Evolutionary conservation across 2,888 invertebrate species (phyloP).

Genomic region (Mythimna albipuncta): DNA sequence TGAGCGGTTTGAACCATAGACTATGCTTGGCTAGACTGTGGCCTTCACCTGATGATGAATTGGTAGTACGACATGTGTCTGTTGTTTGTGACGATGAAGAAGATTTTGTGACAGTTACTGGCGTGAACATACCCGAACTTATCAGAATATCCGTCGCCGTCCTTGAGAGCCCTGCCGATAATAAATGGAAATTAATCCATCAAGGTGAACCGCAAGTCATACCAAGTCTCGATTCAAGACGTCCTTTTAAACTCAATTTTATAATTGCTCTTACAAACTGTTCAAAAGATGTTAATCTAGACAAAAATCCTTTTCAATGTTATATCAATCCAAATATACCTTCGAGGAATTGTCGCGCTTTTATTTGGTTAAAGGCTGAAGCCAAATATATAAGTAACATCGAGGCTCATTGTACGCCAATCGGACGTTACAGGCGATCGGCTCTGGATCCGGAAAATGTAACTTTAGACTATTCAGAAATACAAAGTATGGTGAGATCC

Average conservation of each 20-base stretch:
- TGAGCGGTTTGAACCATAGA: constrained; percentile 76
- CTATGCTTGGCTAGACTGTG: constrained; percentile 79
- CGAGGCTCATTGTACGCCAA: constrained; percentile 65
- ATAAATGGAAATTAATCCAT: constrained; percentile 75
- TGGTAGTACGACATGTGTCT: constrained; percentile 72
- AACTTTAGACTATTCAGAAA: constrained; percentile 72
- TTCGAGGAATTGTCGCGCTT: constrained; percentile 73
- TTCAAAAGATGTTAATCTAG: constrained; percentile 71
- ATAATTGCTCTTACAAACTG: constrained; percentile 78
- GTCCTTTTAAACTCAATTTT: constrained; percentile 76
- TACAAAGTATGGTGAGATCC: constrained; percentile 76
- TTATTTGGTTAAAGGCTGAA: constrained; percentile 74
- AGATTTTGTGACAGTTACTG: constrained; percentile 76
- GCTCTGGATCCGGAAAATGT: constrained; percentile 66
- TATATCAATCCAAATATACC: constrained; percentile 68
- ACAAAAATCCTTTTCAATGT: constrained; percentile 69
- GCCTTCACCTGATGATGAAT: constrained; percentile 81
- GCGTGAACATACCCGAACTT: constrained; percentile 72
- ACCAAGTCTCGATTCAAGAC: constrained; percentile 75
- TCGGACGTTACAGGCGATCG: constrained; percentile 70
- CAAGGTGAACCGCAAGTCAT: constrained; percentile 78
- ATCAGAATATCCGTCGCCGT: constrained; percentile 72
- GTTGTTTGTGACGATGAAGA: constrained; percentile 80
- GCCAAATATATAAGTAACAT: constrained; percentile 72
- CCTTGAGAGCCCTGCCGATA: constrained; percentile 71